Evolutionary conservation across 2,797 vertebrate species (phyloP).

Genomic region (Gephyroberyx darwinii): DNA sequence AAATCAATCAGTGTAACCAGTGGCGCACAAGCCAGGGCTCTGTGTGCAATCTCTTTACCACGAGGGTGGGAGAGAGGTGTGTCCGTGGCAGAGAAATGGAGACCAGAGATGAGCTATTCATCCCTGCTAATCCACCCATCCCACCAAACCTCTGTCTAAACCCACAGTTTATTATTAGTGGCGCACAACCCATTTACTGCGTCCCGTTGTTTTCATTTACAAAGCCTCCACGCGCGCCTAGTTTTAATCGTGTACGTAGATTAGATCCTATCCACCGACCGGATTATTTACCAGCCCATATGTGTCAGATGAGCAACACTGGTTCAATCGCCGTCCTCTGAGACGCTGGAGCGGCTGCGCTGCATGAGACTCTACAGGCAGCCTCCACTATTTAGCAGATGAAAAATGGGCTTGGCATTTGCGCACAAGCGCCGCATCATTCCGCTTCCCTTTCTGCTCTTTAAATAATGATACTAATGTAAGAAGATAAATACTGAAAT

Average conservation of each 20-base stretch:
- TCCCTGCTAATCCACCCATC: constrained; percentile 12
- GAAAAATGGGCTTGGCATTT: constrained; percentile 77
- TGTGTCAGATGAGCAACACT: constrained; percentile 63
- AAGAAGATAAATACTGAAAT: not conserved
- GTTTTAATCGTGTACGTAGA: constrained; percentile 27
- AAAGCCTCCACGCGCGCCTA: constrained; percentile 1
- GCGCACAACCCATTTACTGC: constrained; percentile 4
- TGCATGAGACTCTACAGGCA: constrained; percentile 7
- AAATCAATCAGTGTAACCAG: constrained; percentile 26
- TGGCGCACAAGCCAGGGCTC: not conserved
- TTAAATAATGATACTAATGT: constrained; percentile 5
- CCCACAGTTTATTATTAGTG: not conserved
- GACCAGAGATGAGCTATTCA: constrained; percentile 14
- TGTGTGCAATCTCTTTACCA: constrained; percentile 11
- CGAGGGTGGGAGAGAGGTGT: constrained; percentile 57
- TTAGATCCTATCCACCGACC: constrained; percentile 54
- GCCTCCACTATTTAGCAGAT: constrained; percentile 39
- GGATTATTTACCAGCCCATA: constrained; percentile 66
- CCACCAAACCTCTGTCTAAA: constrained; percentile 1
- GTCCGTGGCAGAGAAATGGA: constrained; percentile 29
- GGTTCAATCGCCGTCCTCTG: constrained; percentile 34
- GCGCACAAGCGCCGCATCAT: constrained; percentile 61
- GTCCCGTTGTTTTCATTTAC: constrained; percentile 17
- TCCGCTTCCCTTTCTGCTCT: constrained; percentile 7
- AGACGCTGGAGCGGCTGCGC: constrained; percentile 23